Base-by-base conservation (phyloP, 2,797 vertebrate genomes). In the Pantherophis alleghaniensis region DNA sequence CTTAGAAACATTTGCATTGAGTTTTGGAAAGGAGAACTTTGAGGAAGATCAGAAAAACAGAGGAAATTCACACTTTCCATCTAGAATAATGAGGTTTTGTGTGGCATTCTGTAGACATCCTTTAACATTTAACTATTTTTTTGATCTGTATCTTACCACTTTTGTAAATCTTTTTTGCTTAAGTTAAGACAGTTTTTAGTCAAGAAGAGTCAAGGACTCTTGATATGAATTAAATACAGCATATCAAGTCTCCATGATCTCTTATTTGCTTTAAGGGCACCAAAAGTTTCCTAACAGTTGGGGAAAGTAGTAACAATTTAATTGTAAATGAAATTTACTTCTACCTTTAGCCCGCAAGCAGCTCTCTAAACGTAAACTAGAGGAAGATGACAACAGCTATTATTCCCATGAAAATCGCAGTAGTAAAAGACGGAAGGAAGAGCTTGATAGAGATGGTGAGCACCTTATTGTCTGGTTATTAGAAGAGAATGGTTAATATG, bases 331-430 rank as follows among this genome's bases (percentile, higher is more conserved):
- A 74, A 42, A n/a, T n/a, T 91, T 86, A 59, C 6, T 10, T 92
- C 74, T 59, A 93, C 61, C 11, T 11, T 87, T 95, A 99, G 99
- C 99, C 26, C 98, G 98, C 94, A 99, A 99, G 95, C 98, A 98
- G 96, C 97, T 99, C 90, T 98, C 98, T 0, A 99, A 99, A 97
- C 98, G 98, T 94, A 98, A 98, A 95, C 96, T 98, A 16, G 96
- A 98, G 1, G 96, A 98, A 37, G 95, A 87, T 16, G 14, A 18
- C 3, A 47, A n/a, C 10, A 88, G 87, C 4, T 91, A 95, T 13
- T 91, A 96, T 0, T 32, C 87, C 16, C 92, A 89, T 1, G 92
- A 94, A 79, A 91, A 89, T 94, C 57, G 28, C 12, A 87, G 53
- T 47, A 57, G 94, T 91, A 97, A 97, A 95, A 96, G 56, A 93